Evolutionary conservation across 2,113 vertebrate genomes (phyloP).

Genomic region (Sander lucioperca): DNA sequence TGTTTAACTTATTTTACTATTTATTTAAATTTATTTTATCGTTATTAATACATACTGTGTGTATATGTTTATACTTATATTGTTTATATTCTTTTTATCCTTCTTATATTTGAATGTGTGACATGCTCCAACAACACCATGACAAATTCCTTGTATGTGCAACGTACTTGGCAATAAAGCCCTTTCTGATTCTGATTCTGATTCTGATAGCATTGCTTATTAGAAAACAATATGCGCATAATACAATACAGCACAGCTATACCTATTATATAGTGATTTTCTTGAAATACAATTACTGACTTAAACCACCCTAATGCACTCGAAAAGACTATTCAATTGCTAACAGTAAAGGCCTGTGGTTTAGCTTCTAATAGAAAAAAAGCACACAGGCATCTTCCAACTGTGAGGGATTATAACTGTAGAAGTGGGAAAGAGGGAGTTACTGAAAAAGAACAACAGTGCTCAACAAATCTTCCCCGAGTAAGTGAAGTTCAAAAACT

Average conservation of each 20-base stretch:
- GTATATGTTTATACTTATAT: no score
- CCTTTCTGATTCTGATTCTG: no score
- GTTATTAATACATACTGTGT: no score
- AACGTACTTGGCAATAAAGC: no score
- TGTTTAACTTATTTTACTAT: no score
- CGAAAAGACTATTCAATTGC: background rate
- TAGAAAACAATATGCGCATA: background rate
- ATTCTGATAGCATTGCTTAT: background rate
- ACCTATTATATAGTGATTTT: background rate
- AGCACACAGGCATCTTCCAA: constrained; percentile 17
- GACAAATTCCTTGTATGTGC: no score
- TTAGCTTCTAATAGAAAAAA: constrained; percentile 9
- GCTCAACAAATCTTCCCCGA: constrained; percentile 50
- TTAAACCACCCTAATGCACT: background rate
- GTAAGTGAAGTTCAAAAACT: constrained; percentile 61
- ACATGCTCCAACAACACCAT: no score
- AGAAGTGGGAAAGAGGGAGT: constrained; percentile 45
- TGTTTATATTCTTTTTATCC: no score
- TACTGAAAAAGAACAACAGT: constrained; percentile 44
- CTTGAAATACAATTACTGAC: background rate
- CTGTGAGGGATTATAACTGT: constrained; percentile 34
- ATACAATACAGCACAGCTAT: background rate
- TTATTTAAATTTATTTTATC: no score
- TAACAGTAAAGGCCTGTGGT: constrained; percentile 23
- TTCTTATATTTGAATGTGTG: no score